phyloP scores from a whole-genome alignment of 2,113 vertebrate genomes.

The Macrotis lagotis region DNA sequence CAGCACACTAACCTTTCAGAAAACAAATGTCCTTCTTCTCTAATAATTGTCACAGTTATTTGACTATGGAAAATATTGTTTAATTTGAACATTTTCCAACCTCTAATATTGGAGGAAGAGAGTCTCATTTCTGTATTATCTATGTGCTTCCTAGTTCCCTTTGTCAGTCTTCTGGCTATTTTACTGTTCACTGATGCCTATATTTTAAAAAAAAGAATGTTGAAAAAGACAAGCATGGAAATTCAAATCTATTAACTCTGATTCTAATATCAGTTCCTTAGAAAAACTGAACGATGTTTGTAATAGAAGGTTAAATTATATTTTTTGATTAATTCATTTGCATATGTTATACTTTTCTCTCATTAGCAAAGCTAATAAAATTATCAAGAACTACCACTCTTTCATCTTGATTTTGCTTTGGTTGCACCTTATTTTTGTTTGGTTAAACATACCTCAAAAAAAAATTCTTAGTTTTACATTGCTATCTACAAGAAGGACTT shows the following conservation, averaged over 20 bases:
- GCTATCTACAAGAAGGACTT: background rate
- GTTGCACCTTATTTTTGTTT: background rate
- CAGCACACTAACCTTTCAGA: background rate
- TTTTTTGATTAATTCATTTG: background rate
- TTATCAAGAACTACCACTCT: background rate
- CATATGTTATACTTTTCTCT: background rate
- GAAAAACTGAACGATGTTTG: background rate
- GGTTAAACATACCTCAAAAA: background rate
- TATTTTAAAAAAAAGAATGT: background rate
- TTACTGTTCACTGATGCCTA: background rate
- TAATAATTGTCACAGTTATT: background rate
- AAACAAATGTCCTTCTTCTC: background rate
- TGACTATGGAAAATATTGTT: background rate
- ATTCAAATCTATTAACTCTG: slow-evolving; percentile 27
- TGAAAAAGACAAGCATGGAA: background rate
- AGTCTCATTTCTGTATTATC: background rate
- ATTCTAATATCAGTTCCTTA: background rate
- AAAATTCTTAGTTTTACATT: background rate
- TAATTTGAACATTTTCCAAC: background rate
- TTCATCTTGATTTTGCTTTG: background rate
- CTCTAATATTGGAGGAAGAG: background rate
- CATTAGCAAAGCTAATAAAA: background rate
- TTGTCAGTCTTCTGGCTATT: background rate
- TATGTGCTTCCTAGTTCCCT: background rate
- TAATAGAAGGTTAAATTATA: slow-evolving; percentile 2